Evolutionary conservation across 2,888 invertebrate species (phyloP), one percentile per base, ranked within the genome.

Genomic region (Acanthosepion lycidas): DNA sequence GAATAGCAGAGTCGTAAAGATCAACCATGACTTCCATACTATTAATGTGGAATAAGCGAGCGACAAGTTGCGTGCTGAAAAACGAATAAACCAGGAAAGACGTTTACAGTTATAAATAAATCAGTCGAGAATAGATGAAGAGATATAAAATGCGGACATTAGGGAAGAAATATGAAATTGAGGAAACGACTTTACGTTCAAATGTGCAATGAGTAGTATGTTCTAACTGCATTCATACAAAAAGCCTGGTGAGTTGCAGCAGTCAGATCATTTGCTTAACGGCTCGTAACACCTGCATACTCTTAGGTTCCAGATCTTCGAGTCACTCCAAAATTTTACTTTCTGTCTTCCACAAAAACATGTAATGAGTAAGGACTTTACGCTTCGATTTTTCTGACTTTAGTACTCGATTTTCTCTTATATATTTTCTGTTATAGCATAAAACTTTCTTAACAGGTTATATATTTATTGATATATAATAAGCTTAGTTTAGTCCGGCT

Each of bases 161-260:
- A n/a, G 78, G 78, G 78, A 78, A n/a, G 78, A 78, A n/a, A 78
- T 78, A 78, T 78, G 78, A 78, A 78, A 78, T 78, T 78, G 78
- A 78, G n/a, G 78, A 78, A 78, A n/a, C 78, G 78, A n/a, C 78
- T 78, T 78, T 78, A 78, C 18, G 78, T n/a, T 78, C 78, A 78
- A 78, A 78, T 28, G 28, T n/a, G n/a, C 78, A 78, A 78, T 78
- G n/a, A n/a, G n/a, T 78, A 15, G 78, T 8, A 78, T 15, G n/a
- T n/a, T 78, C n/a, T n/a, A n/a, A 78, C 78, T n/a, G n/a, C 23
- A 64, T 64, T 64, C 64, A 64, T 28, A 64, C 28, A 28, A 64
- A 78, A 78, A 78, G 78, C 78, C 15, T 78, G 78, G 78, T 6
- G 8, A 78, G 78, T 78, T 78, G n/a, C n/a, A 15, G 78, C n/a